Evolutionary conservation across 2,888 invertebrate species (phyloP).

Genomic region (Heteromurus nitidus): DNA sequence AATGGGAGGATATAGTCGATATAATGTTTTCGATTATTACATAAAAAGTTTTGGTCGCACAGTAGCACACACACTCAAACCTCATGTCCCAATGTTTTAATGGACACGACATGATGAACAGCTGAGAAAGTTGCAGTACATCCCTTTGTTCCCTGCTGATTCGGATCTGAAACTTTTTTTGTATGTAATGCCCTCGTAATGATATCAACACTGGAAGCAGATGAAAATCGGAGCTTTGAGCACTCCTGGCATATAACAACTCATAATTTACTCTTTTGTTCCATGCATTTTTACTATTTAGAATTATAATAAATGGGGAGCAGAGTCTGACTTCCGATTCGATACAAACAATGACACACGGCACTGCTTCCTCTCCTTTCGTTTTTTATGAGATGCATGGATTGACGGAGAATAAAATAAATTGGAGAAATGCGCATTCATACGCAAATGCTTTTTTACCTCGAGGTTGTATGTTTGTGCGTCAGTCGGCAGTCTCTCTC

Average conservation of each 20-base stretch:
- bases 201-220: slow-evolving; percentile 55
- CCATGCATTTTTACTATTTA: neutral
- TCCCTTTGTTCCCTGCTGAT: slow-evolving; percentile 57
- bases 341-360: neutral
- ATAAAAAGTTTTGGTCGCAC: slow-evolving; percentile 42
- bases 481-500: too few species aligned
- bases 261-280: neutral
- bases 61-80: slow-evolving; percentile 18
- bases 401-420: too few species aligned
- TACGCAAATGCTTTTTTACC: neutral
- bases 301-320: neutral
- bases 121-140: slow-evolving; percentile 47
- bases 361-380: too few species aligned
- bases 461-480: neutral
- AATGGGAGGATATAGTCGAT: too few species aligned
- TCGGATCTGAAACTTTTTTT: slow-evolving; percentile 22
- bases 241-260: too few species aligned
- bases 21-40: slow-evolving; percentile 44
- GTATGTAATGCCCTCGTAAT: slow-evolving; percentile 37
- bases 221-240: neutral
- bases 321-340: slow-evolving; percentile 15
- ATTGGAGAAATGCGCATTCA: too few species aligned
- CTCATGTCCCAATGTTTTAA: slow-evolving; percentile 31
- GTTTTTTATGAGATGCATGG: too few species aligned
- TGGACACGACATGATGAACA: slow-evolving; percentile 46